phyloP scores from a whole-genome alignment of 2,113 vertebrate species.

The Chamaea fasciata region DNA sequence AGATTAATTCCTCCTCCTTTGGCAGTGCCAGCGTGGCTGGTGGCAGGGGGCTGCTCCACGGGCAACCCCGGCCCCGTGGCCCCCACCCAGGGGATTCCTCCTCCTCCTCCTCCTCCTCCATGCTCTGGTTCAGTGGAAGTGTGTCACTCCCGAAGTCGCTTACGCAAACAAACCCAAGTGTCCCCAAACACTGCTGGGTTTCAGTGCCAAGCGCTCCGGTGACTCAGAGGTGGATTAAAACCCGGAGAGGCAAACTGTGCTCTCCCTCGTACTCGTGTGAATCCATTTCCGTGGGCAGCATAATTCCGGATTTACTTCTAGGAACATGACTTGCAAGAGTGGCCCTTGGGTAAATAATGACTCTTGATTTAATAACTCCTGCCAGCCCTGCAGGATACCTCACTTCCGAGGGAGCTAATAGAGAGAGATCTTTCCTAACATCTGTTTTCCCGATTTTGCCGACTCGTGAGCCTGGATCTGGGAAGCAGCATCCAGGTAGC shows the following conservation, averaged over 20 bases:
- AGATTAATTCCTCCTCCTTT: conserved; percentile 53
- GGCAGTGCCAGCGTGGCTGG: not conserved
- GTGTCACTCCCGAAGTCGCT: not conserved
- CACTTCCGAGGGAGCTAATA: not conserved
- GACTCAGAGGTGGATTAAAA: not conserved
- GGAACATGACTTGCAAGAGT: not conserved
- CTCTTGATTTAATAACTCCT: not conserved
- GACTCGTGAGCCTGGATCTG: not conserved
- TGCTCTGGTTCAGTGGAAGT: not conserved
- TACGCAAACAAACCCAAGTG: not conserved
- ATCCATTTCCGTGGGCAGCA: not conserved
- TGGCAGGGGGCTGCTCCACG: not conserved
- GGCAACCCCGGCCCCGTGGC: not conserved
- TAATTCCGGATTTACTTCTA: not conserved
- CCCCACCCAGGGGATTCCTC: not conserved
- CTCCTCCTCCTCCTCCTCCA: not conserved
- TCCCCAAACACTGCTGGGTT: not conserved
- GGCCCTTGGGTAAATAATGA: conserved; percentile 18
- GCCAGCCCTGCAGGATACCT: not conserved
- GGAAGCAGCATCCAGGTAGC: not conserved
- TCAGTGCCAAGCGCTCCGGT: not conserved
- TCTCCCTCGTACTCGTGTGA: fast-evolving
- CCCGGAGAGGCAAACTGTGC: not conserved
- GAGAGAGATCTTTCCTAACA: not conserved
- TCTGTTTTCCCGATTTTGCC: not conserved